Percentiles rank a stretch among this genome's conserved stretches.
These are phyloP conservation scores for Heliconius ismenius DNA, from an alignment of 2,888 invertebrate species.

Conservation along the genomic window DNA sequence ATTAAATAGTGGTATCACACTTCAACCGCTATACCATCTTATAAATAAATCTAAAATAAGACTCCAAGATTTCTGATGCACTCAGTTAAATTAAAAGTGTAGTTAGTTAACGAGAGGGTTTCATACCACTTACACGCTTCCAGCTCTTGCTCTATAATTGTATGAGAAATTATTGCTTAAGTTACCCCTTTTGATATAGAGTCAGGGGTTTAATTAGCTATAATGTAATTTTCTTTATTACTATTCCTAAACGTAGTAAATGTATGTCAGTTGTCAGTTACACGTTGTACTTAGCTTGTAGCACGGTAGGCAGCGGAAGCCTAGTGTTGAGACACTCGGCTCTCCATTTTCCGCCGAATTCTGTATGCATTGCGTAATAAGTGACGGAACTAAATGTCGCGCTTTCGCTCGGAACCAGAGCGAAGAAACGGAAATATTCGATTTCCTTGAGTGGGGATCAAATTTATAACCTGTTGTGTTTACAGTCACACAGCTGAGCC, in stretches of 20 bases:
- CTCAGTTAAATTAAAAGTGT: conserved; percentile 2
- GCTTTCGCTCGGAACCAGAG: no score
- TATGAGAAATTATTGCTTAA: neutral
- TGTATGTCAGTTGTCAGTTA: neutral
- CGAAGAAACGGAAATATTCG: no score
- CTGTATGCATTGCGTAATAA: no score
- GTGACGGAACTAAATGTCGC: no score
- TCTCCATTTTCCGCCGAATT: no score
- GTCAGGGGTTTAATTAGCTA: neutral
- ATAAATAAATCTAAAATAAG: neutral
- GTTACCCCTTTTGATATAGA: neutral
- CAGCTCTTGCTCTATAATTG: conserved; percentile 6
- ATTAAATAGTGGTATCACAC: no score
- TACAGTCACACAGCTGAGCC: no score
- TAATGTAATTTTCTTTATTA: neutral
- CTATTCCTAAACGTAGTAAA: neutral
- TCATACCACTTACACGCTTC: conserved; percentile 4
- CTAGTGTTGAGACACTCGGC: neutral
- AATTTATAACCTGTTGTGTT: no score
- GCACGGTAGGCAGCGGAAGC: neutral
- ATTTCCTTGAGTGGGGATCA: no score
- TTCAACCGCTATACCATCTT: neutral
- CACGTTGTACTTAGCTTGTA: neutral
- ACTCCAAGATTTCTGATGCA: neutral
- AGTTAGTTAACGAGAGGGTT: neutral